Conservation (phyloP, 2,888 invertebrate genomes). For the Therioaphis trifolii region DNA sequence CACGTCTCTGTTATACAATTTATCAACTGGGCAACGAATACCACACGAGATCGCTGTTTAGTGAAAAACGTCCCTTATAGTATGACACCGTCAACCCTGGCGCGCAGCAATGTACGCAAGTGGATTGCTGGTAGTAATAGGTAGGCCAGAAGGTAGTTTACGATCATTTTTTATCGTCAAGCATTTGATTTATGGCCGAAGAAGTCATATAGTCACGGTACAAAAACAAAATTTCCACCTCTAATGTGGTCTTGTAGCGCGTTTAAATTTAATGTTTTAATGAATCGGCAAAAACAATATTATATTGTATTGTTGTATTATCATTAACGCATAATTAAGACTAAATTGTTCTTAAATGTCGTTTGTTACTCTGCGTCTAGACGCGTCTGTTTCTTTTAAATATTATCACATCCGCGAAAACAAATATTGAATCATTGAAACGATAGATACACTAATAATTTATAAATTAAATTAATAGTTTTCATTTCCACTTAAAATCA, state of each 20-base stretch:
- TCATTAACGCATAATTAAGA: too few species aligned
- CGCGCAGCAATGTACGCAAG: background rate
- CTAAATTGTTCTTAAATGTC: too few species aligned
- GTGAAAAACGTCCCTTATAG: too few species aligned
- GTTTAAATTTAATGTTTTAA: slow-evolving; percentile 27
- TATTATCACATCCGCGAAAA: too few species aligned
- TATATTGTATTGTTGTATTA: too few species aligned
- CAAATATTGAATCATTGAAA: too few species aligned
- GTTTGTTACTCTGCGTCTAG: too few species aligned
- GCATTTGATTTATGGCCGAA: slow-evolving; percentile 34
- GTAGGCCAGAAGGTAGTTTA: background rate
- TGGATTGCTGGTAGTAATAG: background rate
- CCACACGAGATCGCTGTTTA: background rate
- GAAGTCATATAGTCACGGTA: background rate
- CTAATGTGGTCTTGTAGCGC: background rate
- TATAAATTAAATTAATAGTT: too few species aligned
- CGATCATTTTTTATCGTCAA: slow-evolving; percentile 19
- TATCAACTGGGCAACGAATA: slow-evolving; percentile 11
- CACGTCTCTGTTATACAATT: background rate
- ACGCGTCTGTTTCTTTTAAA: too few species aligned
- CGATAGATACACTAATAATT: too few species aligned
- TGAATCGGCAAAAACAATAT: slow-evolving; percentile 2
- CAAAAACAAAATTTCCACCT: background rate
- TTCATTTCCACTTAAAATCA: too few species aligned
- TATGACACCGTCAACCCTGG: background rate